Evolutionary conservation across 1,140 invertebrate species (phyloP).

Genomic region (Tetramorium simillimum): DNA sequence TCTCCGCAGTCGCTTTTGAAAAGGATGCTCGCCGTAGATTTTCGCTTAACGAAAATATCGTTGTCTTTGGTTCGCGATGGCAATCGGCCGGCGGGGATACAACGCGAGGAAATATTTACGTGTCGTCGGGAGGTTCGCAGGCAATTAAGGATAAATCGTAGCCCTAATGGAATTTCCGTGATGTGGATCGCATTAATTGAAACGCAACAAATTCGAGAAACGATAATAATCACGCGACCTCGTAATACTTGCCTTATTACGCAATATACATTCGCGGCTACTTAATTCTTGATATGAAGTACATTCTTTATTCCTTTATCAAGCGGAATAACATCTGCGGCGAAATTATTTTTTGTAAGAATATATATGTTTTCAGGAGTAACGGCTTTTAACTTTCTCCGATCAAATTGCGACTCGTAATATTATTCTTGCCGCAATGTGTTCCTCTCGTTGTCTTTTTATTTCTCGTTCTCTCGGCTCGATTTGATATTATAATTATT

Average conservation of each 20-base stretch:
- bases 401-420: constrained; percentile 26
- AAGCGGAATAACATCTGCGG: background rate
- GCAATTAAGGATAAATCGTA: constrained; percentile 47
- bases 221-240: background rate
- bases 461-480: background rate
- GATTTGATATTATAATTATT: constrained; percentile 31
- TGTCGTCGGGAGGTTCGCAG: background rate
- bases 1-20: constrained; percentile 20
- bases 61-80: background rate
- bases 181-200: constrained; percentile 23
- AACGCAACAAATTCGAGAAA: constrained; percentile 40
- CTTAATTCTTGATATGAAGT: constrained; percentile 2
- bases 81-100: background rate
- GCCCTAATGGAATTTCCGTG: background rate
- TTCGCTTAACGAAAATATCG: constrained; percentile 34
- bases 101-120: constrained; percentile 9
- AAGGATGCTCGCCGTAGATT: constrained; percentile 4
- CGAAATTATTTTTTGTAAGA: constrained; percentile 29
- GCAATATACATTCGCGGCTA: constrained; percentile 20
- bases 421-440: constrained; percentile 16
- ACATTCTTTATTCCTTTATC: background rate
- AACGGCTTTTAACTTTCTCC: constrained; percentile 39
- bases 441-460: background rate
- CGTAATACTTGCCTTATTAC: background rate
- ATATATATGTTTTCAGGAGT: constrained; percentile 25